Conservation (phyloP, 1,140 invertebrate genomes). For the Epicauta chinensis region DNA sequence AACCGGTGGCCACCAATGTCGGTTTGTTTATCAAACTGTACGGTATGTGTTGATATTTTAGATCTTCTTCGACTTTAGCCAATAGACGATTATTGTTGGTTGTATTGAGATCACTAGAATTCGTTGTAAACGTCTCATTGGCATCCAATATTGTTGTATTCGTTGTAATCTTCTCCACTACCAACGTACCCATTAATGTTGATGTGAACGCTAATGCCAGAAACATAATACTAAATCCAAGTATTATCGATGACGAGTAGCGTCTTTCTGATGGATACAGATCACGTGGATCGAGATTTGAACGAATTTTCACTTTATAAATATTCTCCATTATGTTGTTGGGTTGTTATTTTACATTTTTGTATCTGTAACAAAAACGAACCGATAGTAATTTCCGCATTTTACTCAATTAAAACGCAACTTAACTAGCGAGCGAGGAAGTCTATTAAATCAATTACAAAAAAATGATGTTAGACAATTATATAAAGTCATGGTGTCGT, state of each 20-base stretch:
- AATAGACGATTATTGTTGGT: conserved; percentile 2
- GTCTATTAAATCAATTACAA: too few species aligned
- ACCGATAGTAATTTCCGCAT: too few species aligned
- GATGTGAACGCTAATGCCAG: conserved; percentile 50
- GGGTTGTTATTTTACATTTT: conserved; percentile 3
- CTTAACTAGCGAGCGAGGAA: too few species aligned
- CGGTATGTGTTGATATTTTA: conserved; percentile 5
- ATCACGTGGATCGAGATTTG: conserved; percentile 51
- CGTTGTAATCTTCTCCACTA: conserved; percentile 22
- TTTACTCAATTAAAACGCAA: too few species aligned
- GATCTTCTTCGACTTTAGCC: conserved; percentile 11
- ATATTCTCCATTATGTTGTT: conserved; percentile 59
- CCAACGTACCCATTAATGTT: conserved; percentile 35
- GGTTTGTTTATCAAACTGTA: conserved; percentile 26
- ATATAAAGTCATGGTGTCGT: too few species aligned
- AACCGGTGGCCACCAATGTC: conserved; percentile 17
- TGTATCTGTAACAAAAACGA: neutral
- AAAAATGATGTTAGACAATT: too few species aligned
- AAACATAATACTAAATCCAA: conserved; percentile 55
- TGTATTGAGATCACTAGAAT: too few species aligned
- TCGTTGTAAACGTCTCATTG: neutral
- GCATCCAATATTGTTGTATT: neutral
- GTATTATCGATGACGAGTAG: conserved; percentile 59
- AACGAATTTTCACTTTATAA: conserved; percentile 57
- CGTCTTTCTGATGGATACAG: conserved; percentile 55